Evolutionary conservation across 1,140 invertebrate genomes (phyloP).

Genomic region (Drosophila gunungcola): DNA sequence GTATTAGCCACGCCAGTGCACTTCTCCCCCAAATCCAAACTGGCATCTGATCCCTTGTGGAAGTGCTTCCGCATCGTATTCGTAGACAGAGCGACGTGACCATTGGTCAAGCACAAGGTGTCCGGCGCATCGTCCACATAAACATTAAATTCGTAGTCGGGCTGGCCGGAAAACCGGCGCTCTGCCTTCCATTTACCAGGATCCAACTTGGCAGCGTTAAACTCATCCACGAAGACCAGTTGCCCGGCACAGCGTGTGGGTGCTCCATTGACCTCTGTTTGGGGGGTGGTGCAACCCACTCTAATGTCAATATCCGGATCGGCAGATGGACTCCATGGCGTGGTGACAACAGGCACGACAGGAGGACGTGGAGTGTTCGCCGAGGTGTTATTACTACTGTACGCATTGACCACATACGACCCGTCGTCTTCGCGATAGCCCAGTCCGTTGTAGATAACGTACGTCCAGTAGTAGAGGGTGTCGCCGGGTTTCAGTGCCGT

Average conservation of each 20-base stretch:
- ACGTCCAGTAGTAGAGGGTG: conserved; percentile 90
- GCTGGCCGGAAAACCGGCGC: conserved; percentile 78
- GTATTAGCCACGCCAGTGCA: conserved; percentile 85
- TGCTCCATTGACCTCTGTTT: conserved; percentile 59
- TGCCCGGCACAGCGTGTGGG: conserved; percentile 85
- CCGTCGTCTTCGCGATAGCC: conserved; percentile 88
- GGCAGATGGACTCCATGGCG: conserved; percentile 25
- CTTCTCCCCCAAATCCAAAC: conserved; percentile 84
- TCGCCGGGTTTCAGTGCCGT: conserved; percentile 88
- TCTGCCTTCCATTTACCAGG: conserved; percentile 80
- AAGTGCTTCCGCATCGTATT: conserved; percentile 85
- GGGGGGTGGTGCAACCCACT: conserved; percentile 19
- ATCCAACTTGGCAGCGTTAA: conserved; percentile 73
- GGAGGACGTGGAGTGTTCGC: not conserved
- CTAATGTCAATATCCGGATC: conserved; percentile 44
- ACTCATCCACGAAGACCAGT: conserved; percentile 86
- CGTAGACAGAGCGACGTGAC: conserved; percentile 86
- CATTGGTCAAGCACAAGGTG: conserved; percentile 86
- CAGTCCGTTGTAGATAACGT: conserved; percentile 88
- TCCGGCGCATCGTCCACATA: conserved; percentile 87
- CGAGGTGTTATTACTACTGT: conserved; percentile 35
- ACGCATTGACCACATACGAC: conserved; percentile 86
- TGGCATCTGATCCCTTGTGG: conserved; percentile 76
- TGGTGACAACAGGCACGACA: not conserved
- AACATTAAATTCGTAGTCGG: conserved; percentile 88